Conservation (phyloP, 2,797 vertebrate species). For the Gymnoscopelus braueri region DNA sequence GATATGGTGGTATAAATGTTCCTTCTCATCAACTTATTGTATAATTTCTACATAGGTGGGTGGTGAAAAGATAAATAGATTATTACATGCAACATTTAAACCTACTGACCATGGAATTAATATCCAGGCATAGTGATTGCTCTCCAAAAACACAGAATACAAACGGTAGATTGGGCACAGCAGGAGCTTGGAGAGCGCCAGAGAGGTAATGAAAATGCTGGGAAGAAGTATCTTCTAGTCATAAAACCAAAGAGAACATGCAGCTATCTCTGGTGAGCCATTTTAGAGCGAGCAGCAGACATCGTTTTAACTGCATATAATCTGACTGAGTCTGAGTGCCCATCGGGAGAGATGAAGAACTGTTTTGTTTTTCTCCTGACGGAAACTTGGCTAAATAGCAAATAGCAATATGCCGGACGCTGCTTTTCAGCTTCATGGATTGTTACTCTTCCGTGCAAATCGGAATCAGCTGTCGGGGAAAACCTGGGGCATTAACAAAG, state of each 20-base stretch:
- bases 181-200: no score
- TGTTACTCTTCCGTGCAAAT: slow-evolving; percentile 1
- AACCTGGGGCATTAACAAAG: slow-evolving; percentile 11
- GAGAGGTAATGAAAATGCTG: no score
- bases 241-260: slow-evolving; percentile 7
- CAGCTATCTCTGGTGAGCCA: neutral
- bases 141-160: neutral
- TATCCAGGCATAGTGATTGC: neutral
- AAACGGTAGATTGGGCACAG: no score
- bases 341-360: slow-evolving; percentile 4
- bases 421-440: slow-evolving; percentile 3
- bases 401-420: neutral
- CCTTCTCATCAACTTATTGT: neutral
- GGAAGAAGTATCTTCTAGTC: neutral
- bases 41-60: neutral
- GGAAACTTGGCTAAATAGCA: slow-evolving; percentile 11
- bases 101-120: neutral
- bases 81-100: neutral
- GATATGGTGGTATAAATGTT: neutral
- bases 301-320: slow-evolving; percentile 4
- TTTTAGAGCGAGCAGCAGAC: neutral
- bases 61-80: neutral
- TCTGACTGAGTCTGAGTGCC: neutral
- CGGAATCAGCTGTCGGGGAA: slow-evolving; percentile 7
- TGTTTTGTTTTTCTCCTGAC: neutral